phyloP scores from a whole-genome alignment of 2,113 vertebrate genomes.

The Phodopus roborovskii region DNA sequence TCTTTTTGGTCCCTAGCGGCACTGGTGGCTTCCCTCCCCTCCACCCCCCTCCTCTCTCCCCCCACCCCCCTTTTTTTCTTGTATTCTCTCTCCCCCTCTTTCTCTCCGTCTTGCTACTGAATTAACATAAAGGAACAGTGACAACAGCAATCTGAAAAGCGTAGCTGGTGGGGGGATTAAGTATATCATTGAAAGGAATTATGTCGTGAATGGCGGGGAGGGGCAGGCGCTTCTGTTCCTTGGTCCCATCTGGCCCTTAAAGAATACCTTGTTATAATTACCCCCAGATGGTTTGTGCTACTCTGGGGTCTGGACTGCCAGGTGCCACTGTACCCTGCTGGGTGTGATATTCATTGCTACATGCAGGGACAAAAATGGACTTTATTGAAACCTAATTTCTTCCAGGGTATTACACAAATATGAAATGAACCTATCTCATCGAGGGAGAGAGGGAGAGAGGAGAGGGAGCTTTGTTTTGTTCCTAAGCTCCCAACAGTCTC shows the following conservation, averaged over 20 bases:
- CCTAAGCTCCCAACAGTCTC: conserved; percentile 77
- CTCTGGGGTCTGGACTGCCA: conserved; percentile 93
- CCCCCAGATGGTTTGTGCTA: conserved; percentile 98
- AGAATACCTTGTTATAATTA: conserved; percentile 99
- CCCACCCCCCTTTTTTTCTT: conserved; percentile 63
- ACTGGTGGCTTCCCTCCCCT: conserved; percentile 82
- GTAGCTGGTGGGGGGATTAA: conserved; percentile 99
- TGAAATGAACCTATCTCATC: conserved; percentile 86
- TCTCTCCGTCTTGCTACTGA: conserved; percentile 87
- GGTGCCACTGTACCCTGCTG: conserved; percentile 97
- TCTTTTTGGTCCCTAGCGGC: conserved; percentile 91
- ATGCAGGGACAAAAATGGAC: conserved; percentile 91
- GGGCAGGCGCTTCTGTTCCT: conserved; percentile 91
- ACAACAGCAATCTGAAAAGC: conserved; percentile 95
- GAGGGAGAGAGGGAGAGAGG: conserved; percentile 73
- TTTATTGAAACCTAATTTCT: conserved; percentile 94
- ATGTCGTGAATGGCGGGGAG: conserved; percentile 99
- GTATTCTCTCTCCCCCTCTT: conserved; percentile 60
- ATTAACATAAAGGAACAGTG: conserved; percentile 99
- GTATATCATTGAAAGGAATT: conserved; percentile 99
- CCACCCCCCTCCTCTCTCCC: conserved; percentile 59
- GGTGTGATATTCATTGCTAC: conserved; percentile 93
- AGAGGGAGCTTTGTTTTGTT: conserved; percentile 82
- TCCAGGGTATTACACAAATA: conserved; percentile 92
- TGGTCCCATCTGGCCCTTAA: conserved; percentile 99